These are phyloP conservation scores for Biston stratarius DNA, from an alignment of 2,888 invertebrate species.

Conservation along the genomic window DNA sequence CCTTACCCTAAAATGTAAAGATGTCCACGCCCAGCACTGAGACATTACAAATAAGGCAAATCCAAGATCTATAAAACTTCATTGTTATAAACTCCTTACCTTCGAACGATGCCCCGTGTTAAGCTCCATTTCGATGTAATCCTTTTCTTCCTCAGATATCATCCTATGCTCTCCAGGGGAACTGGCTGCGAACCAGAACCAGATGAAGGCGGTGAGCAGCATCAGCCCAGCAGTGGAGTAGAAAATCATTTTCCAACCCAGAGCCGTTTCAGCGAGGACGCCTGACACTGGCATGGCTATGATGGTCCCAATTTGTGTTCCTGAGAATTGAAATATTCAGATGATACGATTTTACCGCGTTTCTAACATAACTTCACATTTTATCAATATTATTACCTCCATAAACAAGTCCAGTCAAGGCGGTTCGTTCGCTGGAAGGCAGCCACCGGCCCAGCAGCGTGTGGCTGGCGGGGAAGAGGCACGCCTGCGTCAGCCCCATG, in stretches of 20 bases:
- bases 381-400: conserved; percentile 72
- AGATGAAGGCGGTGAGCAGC: conserved; percentile 83
- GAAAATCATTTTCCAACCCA: conserved; percentile 90
- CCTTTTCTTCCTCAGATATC: conserved; percentile 85
- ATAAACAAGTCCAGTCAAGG: conserved; percentile 74
- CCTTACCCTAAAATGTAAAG: too few relatives aligned
- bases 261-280: conserved; percentile 80
- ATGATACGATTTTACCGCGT: too few relatives aligned
- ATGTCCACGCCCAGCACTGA: too few relatives aligned
- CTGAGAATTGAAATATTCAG: conserved; percentile 58
- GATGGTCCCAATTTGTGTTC: conserved; percentile 89
- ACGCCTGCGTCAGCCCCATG: conserved; percentile 90
- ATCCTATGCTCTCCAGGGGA: conserved; percentile 84
- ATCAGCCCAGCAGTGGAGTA: conserved; percentile 87
- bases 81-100: conserved; percentile 11
- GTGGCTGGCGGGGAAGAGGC: conserved; percentile 88
- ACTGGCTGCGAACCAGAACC: conserved; percentile 86
- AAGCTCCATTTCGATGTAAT: conserved; percentile 86
- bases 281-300: conserved; percentile 89
- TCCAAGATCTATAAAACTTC: too few relatives aligned
- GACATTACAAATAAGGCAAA: too few relatives aligned
- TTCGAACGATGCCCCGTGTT: conserved; percentile 54
- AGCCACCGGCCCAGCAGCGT: conserved; percentile 89
- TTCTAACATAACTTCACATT: too few relatives aligned
- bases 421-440: conserved; percentile 87